Conservation (phyloP, 2,888 invertebrate species). For the Amiota mariae region DNA sequence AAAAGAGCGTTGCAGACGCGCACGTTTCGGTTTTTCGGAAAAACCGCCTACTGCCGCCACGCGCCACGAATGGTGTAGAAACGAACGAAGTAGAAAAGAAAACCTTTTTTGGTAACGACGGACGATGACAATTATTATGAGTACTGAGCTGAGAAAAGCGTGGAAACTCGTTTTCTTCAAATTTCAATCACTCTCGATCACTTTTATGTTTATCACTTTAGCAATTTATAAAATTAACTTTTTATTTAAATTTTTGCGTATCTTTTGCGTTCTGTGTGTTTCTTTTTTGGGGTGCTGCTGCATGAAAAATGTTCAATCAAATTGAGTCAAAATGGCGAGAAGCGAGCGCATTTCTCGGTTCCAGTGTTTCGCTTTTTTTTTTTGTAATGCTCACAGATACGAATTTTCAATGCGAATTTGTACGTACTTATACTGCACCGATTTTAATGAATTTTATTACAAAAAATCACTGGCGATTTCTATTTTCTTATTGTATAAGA, state of each 20-base stretch:
- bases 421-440: slow-evolving; percentile 51
- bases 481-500: slow-evolving; percentile 50
- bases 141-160: not conserved
- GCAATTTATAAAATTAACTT: too few relatives aligned
- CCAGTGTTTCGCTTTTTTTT: slow-evolving; percentile 55
- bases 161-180: not conserved
- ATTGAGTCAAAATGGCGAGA: slow-evolving; percentile 70
- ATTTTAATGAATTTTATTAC: slow-evolving; percentile 57
- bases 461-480: slow-evolving; percentile 63
- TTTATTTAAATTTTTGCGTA: slow-evolving; percentile 18
- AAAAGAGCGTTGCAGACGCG: not conserved
- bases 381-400: slow-evolving; percentile 50
- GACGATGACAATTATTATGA: too few relatives aligned
- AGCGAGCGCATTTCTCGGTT: slow-evolving; percentile 63
- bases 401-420: slow-evolving; percentile 61
- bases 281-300: slow-evolving; percentile 40
- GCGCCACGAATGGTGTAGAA: slow-evolving; percentile 30
- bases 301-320: slow-evolving; percentile 56
- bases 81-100: not conserved
- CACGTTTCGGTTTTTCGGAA: not conserved
- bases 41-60: slow-evolving; percentile 34
- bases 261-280: slow-evolving; percentile 22
- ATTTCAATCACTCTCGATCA: too few relatives aligned
- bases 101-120: not conserved
- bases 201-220: too few relatives aligned